Percentiles rank a stretch among this genome's conserved stretches.
phyloP scores from a whole-genome alignment of 2,113 vertebrate genomes.

The Siniperca chuatsi region DNA sequence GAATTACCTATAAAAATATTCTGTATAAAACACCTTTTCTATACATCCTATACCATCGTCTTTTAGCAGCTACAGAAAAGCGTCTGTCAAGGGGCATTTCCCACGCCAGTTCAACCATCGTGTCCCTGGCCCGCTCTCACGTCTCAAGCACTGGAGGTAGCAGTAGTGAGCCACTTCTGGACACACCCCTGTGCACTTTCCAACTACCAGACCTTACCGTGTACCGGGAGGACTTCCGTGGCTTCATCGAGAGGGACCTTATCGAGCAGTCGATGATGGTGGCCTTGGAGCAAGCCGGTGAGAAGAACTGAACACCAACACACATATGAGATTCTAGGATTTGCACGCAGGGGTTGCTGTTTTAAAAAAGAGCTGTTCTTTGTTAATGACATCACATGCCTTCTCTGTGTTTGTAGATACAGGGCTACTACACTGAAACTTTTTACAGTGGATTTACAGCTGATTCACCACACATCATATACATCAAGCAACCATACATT shows the following conservation, averaged over 20 bases:
- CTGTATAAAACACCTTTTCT: neutral
- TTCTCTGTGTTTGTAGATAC: neutral
- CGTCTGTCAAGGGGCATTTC: conserved; percentile 95
- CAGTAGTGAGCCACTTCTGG: conserved; percentile 89
- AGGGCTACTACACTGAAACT: neutral
- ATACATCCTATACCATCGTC: neutral
- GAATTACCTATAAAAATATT: neutral
- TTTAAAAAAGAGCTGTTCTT: neutral
- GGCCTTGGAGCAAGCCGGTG: conserved; percentile 96
- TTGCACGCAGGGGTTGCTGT: neutral
- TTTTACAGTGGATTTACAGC: neutral
- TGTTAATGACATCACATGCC: neutral
- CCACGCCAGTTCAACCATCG: conserved; percentile 95
- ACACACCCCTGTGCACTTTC: conserved; percentile 97
- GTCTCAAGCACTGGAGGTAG: conserved; percentile 90
- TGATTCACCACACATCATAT: neutral
- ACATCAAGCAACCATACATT: neutral
- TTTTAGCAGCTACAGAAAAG: conserved; percentile 85
- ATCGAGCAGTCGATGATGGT: conserved; percentile 99
- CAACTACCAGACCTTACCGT: conserved; percentile 96
- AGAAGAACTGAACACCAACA: conserved; percentile 37
- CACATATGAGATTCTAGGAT: neutral
- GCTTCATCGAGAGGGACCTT: conserved; percentile 96
- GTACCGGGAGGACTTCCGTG: conserved; percentile 94
- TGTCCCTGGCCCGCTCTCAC: conserved; percentile 94